Conservation (phyloP, 2,113 vertebrate species). For the cattle (Bos taurus) region ARS-UCD2.0 NC_037356.1:35103501-35104000, state of each 20-base stretch:
- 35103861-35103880: neutral
- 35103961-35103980: neutral
- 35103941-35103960: neutral
- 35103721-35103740: neutral
- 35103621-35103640: neutral
- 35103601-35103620: neutral
- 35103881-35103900: neutral
- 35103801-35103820: neutral
- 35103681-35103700: neutral
- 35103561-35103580: neutral
- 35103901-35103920: neutral
- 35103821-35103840: neutral
- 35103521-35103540: neutral
- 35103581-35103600: neutral
- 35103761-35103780: neutral
- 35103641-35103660: neutral
- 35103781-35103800: neutral
- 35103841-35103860: neutral
- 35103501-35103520: neutral
- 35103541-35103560: neutral
- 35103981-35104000: neutral
- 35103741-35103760: neutral
- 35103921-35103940: neutral
- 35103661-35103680: neutral
- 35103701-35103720: neutral